These are phyloP conservation scores for Sipha flava DNA, from an alignment of 1,140 invertebrate species.

Conservation along the genomic window DNA sequence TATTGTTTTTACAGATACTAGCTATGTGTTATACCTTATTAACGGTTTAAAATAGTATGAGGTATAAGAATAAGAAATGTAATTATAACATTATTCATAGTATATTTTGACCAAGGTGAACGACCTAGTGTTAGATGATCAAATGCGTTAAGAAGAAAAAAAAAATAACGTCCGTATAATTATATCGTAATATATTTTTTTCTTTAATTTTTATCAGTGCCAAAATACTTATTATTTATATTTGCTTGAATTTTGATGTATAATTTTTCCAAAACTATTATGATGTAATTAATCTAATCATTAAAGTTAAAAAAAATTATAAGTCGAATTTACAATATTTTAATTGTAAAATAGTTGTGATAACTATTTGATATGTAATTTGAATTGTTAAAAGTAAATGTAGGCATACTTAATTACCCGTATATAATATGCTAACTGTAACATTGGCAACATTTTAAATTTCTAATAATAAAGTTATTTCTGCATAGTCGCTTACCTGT, in stretches of 20 bases:
- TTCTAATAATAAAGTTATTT: no score
- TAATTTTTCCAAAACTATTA: no score
- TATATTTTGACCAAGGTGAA: not conserved
- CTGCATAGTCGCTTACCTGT: not conserved
- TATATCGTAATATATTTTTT: not conserved
- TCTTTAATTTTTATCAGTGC: no score
- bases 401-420: not conserved
- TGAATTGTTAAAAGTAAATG: no score
- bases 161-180: not conserved
- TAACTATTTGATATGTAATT: no score
- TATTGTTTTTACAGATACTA: not conserved
- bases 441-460: no score
- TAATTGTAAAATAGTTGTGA: no score
- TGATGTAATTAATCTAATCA: no score
- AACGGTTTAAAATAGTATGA: not conserved
- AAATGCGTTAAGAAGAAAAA: not conserved
- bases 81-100: not conserved
- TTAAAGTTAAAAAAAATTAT: no score
- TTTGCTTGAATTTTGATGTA: no score
- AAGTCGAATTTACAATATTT: no score
- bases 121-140: not conserved
- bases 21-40: not conserved
- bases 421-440: not conserved
- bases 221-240: no score
- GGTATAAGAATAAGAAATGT: not conserved